phyloP scores from a whole-genome alignment of 2,113 vertebrate genomes.

The Calonectris borealis region DNA sequence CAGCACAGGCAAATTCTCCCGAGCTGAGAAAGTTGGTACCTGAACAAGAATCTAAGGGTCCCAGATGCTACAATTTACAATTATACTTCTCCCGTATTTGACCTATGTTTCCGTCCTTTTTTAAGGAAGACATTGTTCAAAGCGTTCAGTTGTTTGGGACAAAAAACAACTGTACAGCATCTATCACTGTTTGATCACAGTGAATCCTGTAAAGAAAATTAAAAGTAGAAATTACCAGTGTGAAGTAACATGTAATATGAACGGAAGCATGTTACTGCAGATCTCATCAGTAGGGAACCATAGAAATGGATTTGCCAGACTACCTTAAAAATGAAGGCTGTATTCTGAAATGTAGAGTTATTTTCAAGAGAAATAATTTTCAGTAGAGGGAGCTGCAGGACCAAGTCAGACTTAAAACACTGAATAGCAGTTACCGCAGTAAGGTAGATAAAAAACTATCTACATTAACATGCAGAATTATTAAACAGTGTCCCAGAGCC shows the following conservation, averaged over 20 bases:
- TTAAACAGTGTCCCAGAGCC: neutral
- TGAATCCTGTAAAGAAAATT: neutral
- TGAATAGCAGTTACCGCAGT: neutral
- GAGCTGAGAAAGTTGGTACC: neutral
- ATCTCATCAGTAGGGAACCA: neutral
- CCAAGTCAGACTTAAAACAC: neutral
- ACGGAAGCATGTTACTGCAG: neutral
- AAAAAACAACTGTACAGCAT: neutral
- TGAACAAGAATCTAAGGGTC: neutral
- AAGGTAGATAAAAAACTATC: slow-evolving; percentile 21
- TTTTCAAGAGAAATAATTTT: slow-evolving; percentile 16
- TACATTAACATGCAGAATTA: slow-evolving; percentile 1
- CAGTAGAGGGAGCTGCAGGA: slow-evolving; percentile 70
- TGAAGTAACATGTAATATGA: neutral
- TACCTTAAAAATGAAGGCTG: slow-evolving; percentile 30
- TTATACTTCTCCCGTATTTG: neutral
- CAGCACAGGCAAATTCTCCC: neutral
- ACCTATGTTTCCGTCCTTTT: neutral
- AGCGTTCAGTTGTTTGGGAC: neutral
- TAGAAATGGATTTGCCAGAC: neutral
- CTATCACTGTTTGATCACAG: neutral
- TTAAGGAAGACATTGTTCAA: neutral
- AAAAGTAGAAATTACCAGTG: neutral
- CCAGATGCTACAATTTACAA: neutral
- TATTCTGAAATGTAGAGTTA: neutral